Percentiles rank a stretch among this genome's conserved stretches.
Conservation (phyloP, 2,113 vertebrate species). For the Cromileptes altivelis region DNA sequence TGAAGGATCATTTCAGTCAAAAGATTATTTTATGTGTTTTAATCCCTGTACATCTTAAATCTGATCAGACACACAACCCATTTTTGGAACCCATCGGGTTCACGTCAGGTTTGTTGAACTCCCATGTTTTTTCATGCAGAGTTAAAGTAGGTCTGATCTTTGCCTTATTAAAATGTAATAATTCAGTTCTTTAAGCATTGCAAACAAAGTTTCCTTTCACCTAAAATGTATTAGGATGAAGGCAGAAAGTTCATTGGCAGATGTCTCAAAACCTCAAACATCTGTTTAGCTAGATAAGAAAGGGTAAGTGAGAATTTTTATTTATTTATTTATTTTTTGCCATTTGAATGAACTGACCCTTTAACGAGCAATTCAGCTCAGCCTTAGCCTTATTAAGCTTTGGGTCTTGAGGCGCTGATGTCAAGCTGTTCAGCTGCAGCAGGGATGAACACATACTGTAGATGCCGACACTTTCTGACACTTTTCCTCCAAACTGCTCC, state of each 20-base stretch:
- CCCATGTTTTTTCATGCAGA: not conserved
- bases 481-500: slow-evolving; percentile 44
- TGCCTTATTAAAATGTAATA: not conserved
- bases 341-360: slow-evolving; percentile 44
- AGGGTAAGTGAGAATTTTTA: not conserved
- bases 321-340: not conserved
- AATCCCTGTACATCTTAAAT: no score
- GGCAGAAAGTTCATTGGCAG: no score
- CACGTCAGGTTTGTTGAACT: not conserved
- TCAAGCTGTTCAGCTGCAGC: slow-evolving; percentile 64
- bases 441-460: slow-evolving; percentile 38
- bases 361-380: slow-evolving; percentile 41
- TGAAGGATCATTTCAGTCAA: no score
- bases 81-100: not conserved
- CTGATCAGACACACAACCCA: no score
- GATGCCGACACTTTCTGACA: slow-evolving; percentile 50
- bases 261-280: not conserved
- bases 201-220: not conserved
- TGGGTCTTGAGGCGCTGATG: slow-evolving; percentile 36
- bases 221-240: not conserved
- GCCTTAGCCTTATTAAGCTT: slow-evolving; percentile 33
- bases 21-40: no score
- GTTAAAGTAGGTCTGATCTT: not conserved
- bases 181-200: not conserved
- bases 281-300: not conserved